Percentiles rank a stretch among this genome's conserved stretches.
Evolutionary conservation across 1,140 invertebrate genomes (phyloP).

Genomic region (Procambarus clarkii): DNA sequence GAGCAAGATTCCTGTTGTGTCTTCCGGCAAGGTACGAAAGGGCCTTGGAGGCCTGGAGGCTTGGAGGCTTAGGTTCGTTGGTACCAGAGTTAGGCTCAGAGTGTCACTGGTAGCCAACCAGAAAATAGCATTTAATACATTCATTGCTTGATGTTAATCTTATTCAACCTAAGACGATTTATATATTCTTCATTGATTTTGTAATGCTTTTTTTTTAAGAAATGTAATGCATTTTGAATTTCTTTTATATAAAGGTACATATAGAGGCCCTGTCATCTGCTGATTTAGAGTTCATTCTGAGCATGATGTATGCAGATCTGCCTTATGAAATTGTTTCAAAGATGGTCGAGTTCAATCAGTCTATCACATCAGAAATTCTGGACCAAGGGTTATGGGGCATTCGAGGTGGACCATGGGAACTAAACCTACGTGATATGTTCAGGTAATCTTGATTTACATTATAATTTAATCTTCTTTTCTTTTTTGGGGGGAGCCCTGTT

Average conservation of each 20-base stretch:
- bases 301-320: slow-evolving; percentile 76
- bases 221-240: neutral
- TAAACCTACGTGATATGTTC: slow-evolving; percentile 96
- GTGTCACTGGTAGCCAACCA: too few species aligned
- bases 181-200: too few species aligned
- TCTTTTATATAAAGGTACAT: slow-evolving; percentile 81
- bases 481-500: too few species aligned
- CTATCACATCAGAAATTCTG: slow-evolving; percentile 82
- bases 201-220: too few species aligned
- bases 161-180: too few species aligned
- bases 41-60: too few species aligned
- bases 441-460: slow-evolving; percentile 81
- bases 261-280: slow-evolving; percentile 86
- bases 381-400: slow-evolving; percentile 81
- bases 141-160: too few species aligned
- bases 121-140: too few species aligned
- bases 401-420: slow-evolving; percentile 93
- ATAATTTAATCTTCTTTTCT: neutral
- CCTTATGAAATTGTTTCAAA: slow-evolving; percentile 78
- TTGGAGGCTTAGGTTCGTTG: too few species aligned
- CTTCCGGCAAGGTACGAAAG: too few species aligned
- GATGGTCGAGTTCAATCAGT: slow-evolving; percentile 90
- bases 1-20: too few species aligned
- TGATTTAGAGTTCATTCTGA: slow-evolving; percentile 84
- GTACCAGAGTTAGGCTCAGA: too few species aligned